Conservation (phyloP, 37 sponge, comb jelly and placozoan genomes). For the Hexactinellida sp. region DNA sequence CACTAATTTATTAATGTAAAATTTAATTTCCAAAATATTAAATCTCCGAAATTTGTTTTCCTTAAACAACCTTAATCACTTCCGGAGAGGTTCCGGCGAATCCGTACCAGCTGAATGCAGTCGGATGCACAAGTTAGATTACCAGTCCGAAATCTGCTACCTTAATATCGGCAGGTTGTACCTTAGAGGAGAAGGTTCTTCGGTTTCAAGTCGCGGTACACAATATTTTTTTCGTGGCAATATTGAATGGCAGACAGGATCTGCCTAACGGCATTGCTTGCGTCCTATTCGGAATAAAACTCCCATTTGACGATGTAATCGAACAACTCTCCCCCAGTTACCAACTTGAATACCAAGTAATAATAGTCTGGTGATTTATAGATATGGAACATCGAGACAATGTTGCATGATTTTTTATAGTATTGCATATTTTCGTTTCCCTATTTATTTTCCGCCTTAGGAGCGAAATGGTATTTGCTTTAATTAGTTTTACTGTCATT, state of each 20-base stretch:
- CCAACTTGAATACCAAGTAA: not conserved
- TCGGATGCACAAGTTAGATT: constrained; percentile 46
- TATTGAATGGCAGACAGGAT: constrained; percentile 52
- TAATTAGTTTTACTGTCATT: constrained; percentile 86
- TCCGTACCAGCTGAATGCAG: constrained; percentile 56
- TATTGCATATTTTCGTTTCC: constrained; percentile 66
- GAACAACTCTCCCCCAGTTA: constrained; percentile 93
- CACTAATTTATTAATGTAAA: too few species aligned
- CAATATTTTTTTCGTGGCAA: constrained; percentile 66
- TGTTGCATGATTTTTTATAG: constrained; percentile 10
- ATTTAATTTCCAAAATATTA: too few species aligned
- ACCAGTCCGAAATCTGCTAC: constrained; percentile 94
- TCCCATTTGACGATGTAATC: constrained; percentile 86
- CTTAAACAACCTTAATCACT: constrained; percentile 57
- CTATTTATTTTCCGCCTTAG: constrained; percentile 66
- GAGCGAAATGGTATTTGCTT: constrained; percentile 43
- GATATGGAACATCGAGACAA: not conserved
- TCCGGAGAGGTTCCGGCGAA: constrained; percentile 95
- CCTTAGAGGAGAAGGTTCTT: constrained; percentile 70
- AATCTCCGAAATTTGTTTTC: too few species aligned
- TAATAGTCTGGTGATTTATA: not conserved
- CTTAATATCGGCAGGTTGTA: constrained; percentile 52
- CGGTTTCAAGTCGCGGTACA: constrained; percentile 90
- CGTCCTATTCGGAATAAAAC: constrained; percentile 89
- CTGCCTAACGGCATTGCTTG: constrained; percentile 66